Evolutionary conservation across 2,797 vertebrate species (phyloP).

Genomic region (Rhincodon typus): DNA sequence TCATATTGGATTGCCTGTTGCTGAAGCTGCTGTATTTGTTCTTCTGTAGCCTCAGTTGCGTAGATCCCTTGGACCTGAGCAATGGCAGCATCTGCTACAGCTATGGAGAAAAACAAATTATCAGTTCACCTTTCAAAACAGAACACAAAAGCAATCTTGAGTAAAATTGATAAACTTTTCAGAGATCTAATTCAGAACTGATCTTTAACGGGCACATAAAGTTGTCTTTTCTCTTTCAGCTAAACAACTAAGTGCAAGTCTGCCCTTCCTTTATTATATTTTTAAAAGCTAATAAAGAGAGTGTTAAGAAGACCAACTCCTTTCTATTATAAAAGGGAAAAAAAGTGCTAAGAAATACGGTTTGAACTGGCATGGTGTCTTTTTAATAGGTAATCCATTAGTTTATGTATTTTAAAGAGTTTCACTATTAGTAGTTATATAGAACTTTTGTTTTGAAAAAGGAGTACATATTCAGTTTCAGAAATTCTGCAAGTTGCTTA

Average conservation of each 20-base stretch:
- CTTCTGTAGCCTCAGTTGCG: slow-evolving; percentile 66
- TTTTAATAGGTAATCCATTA: background rate
- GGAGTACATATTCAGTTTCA: background rate
- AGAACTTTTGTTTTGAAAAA: background rate
- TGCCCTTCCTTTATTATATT: background rate
- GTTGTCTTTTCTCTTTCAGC: background rate
- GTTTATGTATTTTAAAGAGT: background rate
- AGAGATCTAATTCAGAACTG: background rate
- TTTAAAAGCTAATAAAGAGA: background rate
- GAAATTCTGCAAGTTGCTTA: background rate
- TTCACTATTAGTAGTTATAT: background rate
- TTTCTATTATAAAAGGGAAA: background rate
- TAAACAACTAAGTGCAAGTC: background rate
- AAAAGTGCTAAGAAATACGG: background rate
- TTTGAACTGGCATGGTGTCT: background rate
- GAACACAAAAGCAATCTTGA: background rate
- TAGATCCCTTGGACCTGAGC: slow-evolving; percentile 77
- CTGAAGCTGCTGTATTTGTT: slow-evolving; percentile 83
- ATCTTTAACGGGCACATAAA: background rate
- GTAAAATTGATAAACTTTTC: background rate
- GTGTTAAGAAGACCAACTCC: background rate
- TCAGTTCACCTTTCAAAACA: background rate
- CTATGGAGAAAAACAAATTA: slow-evolving; percentile 47
- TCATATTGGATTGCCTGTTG: slow-evolving; percentile 80
- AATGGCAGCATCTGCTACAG: slow-evolving; percentile 82